Base-by-base conservation (phyloP, 2,797 vertebrate genomes). In the Limosa lapponica region DNA sequence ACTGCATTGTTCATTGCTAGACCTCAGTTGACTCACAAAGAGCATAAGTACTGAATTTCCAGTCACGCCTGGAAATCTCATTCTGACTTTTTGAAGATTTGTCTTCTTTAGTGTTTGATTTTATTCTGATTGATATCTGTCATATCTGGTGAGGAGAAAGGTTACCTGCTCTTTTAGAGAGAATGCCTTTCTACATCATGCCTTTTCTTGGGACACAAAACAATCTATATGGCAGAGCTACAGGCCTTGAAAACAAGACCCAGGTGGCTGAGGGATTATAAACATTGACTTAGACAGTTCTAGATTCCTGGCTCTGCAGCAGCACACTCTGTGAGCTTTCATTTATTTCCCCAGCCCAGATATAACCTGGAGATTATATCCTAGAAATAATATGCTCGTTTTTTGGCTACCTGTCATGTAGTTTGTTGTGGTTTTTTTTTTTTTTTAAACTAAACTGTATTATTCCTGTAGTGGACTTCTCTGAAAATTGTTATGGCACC, bases 11-110 rank as follows among this genome's bases (percentile, higher is more conserved):
- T 48, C 37, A 1, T 13, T 41, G 39, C 61, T 17, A n/a, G 52
- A 23, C 43, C 27, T 82, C 22, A 24, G 14, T 34, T 92, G 78
- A 16, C 37, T 43, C 44, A 3, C 58, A 25, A 46, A 28, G 11
- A 65, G 13, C 46, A 2, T 10, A 51, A 79, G 9, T 5, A 5
- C 32, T 34, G 36, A 10, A n/a, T n/a, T n/a, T n/a, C n/a, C n/a
- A 71, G 13, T 19, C 3, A 2, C 0, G 2, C 11, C 27, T 6
- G 17, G 36, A 55, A 20, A 66, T 24, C 15, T 59, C 8, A 10
- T 54, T 34, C n/a, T 61, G 44, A 6, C 22, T 58, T 41, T 44
- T 61, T 16, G 12, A 66, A 62, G 22, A n/a, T 51, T 70, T 43
- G 1, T 44, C 27, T 36, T 62, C 15, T 74, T 18, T 16, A 39